Evolutionary conservation across 2,113 vertebrate species (phyloP).

Genomic region (Apeltes quadracus): DNA sequence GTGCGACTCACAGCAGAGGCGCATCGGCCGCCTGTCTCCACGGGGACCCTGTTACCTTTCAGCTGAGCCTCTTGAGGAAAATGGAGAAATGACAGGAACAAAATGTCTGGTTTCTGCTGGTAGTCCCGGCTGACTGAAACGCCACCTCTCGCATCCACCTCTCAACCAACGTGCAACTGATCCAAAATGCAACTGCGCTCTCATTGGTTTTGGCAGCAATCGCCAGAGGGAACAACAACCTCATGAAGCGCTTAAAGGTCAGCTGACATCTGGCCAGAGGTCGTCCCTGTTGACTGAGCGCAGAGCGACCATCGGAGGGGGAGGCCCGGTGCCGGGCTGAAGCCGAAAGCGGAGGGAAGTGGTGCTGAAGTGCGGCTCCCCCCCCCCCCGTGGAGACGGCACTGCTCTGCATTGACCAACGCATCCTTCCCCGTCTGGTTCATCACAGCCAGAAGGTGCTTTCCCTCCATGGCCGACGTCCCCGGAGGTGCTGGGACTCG

Average conservation of each 20-base stretch:
- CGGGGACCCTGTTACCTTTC: constrained; percentile 65
- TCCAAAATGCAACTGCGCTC: constrained; percentile 47
- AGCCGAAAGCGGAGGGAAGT: too few relatives aligned
- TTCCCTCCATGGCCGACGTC: too few relatives aligned
- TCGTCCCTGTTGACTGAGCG: constrained; percentile 31
- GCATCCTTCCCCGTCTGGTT: too few relatives aligned
- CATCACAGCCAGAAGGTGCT: too few relatives aligned
- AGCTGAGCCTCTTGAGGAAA: constrained; percentile 55
- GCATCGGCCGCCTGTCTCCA: constrained; percentile 51
- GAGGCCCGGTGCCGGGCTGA: too few relatives aligned
- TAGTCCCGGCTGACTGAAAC: constrained; percentile 42
- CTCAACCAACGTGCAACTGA: constrained; percentile 56
- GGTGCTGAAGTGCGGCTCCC: too few relatives aligned
- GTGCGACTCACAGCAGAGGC: constrained; percentile 54
- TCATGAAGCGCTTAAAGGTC: constrained; percentile 43
- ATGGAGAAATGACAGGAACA: constrained; percentile 66
- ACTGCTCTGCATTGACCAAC: too few relatives aligned
- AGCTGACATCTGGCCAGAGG: constrained; percentile 45
- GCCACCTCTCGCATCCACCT: constrained; percentile 23
- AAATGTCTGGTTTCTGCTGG: constrained; percentile 63
- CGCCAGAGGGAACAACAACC: constrained; percentile 40
- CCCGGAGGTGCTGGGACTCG: too few relatives aligned
- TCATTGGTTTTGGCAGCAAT: constrained; percentile 53
- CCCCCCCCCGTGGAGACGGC: too few relatives aligned
- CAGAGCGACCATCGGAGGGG: constrained; percentile 21